Base-by-base conservation (phyloP, 2,113 vertebrate genomes). In the Macrotis lagotis region DNA sequence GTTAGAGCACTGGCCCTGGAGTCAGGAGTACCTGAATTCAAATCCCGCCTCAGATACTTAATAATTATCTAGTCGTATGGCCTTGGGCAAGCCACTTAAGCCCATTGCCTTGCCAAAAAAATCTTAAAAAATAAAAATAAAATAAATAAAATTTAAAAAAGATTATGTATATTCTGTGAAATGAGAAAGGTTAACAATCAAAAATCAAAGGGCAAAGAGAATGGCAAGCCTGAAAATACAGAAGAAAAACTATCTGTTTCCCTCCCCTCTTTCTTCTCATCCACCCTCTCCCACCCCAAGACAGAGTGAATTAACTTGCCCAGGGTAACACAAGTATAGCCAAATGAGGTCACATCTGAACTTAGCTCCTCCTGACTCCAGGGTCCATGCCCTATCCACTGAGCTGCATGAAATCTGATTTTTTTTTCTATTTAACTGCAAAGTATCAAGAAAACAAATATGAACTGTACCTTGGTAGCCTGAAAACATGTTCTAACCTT, bases 391-490 rank as follows among this genome's bases (percentile, higher is more conserved):
- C n/a, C n/a, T n/a, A n/a, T n/a, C n/a, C n/a, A n/a, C n/a, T n/a
- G n/a, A n/a, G n/a, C n/a, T n/a, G n/a, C n/a, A 93, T 25, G 44
- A 28, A 37, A 74, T n/a, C 10, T 44, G 12, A 92, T 90, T 52
- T 95, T 95, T 92, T 89, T 93, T 90, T 83, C 50, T 74, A 66
- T 59, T 49, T 89, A 94, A 31, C 91, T n/a, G 25, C 28, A n/a
- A 95, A 95, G 14, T 37, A 97, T 91, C 88, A 95, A 52, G 16
- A 95, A 91, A 93, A 51, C 50, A 91, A 97, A 96, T 51, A 91
- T 14, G 93, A 52, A 96, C 92, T 91, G 90, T 0, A 95, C 55
- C 94, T 91, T 92, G 94, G 53, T 89, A 89, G 52, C 3, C 92
- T 91, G 51, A 92, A 94, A 91, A 90, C 37, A 25, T 88, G 47